Evolutionary conservation across 1,140 invertebrate species (phyloP), one percentile per base, ranked within the genome.

Genomic region (Drosophila takahashii): DNA sequence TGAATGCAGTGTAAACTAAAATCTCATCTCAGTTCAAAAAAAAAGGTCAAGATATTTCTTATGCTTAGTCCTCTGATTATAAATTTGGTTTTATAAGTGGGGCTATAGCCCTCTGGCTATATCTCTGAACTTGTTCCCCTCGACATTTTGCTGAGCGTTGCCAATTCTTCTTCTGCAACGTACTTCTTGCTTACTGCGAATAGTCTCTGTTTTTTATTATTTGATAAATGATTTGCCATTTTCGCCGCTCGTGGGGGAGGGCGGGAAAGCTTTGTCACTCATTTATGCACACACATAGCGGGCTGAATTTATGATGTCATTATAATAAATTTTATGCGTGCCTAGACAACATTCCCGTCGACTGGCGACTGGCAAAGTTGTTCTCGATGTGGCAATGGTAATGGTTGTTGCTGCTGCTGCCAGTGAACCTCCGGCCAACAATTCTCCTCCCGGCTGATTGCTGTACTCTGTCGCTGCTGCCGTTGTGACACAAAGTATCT

Each of bases 251-350:
- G 26, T 22, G 41, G 15, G 26, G 52, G 51, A 60, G 65, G 41
- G 51, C 39, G 64, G 65, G 22, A 45, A 34, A 26, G 58, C 48
- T 74, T 67, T 87, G 76, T 70, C 83, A 79, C 64, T 67, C 62
- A 59, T 52, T 71, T 75, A 59, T 32, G 34, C 52, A 70, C 39
- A 44, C 32, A 61, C 11, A 53, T 32, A 44, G 83, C 61, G 47
- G 48, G 61, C 44, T 56, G 69, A 89, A 89, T 84, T 89, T 90
- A 89, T 89, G 84, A 89, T 80, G 85, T 89, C 84, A 89, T 87
- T 89, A 86, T 83, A 87, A 83, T 79, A 83, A 66, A 83, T 89
- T 73, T 83, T 83, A 89, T 83, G 85, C 79, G 78, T 90, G 80
- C 84, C 77, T 89, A 71, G 73, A 78, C 69, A 80, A 67, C 74